Percentiles rank a stretch among this genome's conserved stretches.
phyloP scores from a whole-genome alignment of 2,888 invertebrate genomes.

The Alcis repandata region DNA sequence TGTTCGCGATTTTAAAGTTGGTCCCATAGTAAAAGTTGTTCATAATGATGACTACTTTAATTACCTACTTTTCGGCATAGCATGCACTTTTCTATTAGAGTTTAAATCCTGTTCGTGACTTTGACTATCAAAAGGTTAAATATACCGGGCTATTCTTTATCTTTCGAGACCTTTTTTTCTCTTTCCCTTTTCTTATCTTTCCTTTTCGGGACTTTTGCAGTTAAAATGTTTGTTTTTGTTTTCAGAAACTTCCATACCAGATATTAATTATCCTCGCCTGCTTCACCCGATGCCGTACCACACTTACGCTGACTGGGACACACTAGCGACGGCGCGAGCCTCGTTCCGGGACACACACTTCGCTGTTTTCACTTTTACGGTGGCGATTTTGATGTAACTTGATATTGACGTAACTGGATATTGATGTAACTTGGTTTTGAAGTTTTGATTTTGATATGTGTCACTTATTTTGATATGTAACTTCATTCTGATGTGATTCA shows the following conservation, averaged over 20 bases:
- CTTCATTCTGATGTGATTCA: background rate
- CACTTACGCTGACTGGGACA: conserved; percentile 37
- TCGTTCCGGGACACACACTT: conserved; percentile 37
- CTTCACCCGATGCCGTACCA: conserved; percentile 83
- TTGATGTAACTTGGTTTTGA: background rate
- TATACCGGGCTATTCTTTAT: no score
- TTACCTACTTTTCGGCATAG: no score
- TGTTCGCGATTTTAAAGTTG: no score
- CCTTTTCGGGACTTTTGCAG: background rate
- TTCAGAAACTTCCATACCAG: conserved; percentile 90
- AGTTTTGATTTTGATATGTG: background rate
- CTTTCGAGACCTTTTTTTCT: background rate
- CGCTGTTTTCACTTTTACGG: conserved; percentile 22
- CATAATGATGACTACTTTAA: no score
- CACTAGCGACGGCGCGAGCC: conserved; percentile 38
- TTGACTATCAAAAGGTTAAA: no score
- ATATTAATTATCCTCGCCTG: conserved; percentile 90
- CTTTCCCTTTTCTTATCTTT: background rate
- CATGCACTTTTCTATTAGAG: no score
- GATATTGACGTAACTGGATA: background rate
- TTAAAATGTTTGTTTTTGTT: conserved; percentile 30
- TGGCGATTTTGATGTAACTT: conserved; percentile 3
- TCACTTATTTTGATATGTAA: background rate
- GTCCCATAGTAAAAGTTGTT: no score
- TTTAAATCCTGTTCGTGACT: no score